Base-by-base conservation (phyloP, 2,113 vertebrate species). In the Pseudopipra pipra region DNA sequence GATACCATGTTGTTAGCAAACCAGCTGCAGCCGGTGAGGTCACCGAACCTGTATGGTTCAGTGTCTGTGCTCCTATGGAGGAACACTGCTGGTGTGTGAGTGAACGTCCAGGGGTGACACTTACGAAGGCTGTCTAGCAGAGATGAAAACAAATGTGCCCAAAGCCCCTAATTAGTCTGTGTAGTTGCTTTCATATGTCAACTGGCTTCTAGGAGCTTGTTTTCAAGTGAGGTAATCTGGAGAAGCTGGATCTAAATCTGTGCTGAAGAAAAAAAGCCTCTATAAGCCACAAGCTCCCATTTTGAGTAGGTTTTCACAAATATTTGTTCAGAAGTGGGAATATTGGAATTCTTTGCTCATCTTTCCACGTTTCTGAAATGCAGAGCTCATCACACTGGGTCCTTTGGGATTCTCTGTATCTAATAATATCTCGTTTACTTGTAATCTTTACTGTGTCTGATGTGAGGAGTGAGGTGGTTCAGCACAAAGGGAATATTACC, bases 71-170 rank as follows among this genome's bases (percentile, higher is more conserved):
- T 58, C 7, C 1, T 9, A 16, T 1, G 13, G 37, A 46, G 56
- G 12, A 28, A 49, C 20, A 5, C 41, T 44, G 37, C 43, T 16
- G 1, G 4, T 9, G 1, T 8, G 3, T 5, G 16, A 35, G 28
- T 65, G 30, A 17, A 4, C 1, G 0, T 16, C 0, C 0, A 14
- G 19, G 43, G 19, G 1, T 51, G 18, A 16, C 0, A 1, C 35
- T 59, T 61, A 41, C 35, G 25, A 61, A 51, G 51, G 7, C 41
- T 70, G 44, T 16, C 23, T 28, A 59, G 35, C 18, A 63, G n/a
- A 73, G 16, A 47, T 25, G 65, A 62, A 81, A 72, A 44, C 8
- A 59, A 70, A 78, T 13, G 8, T 47, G 51, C 41, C 33, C 3
- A 0, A 58, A 86, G 51, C 19, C 30, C 25, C 9, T 67, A 21